phyloP scores from a whole-genome alignment of 2,888 invertebrate genomes.

The Subacronicta megacephala region DNA sequence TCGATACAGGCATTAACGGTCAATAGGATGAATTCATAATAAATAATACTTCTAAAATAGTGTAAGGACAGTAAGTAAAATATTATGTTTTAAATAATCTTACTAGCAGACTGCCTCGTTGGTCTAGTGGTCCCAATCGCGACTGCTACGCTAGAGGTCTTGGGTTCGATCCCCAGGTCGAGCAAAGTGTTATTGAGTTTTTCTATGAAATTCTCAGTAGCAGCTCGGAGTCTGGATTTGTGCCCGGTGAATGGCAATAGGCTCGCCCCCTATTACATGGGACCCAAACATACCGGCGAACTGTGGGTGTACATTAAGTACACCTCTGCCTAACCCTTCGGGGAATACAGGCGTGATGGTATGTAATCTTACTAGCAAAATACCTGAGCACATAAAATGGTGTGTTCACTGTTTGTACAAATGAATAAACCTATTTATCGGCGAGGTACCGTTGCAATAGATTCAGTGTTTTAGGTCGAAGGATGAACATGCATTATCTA shows the following conservation, averaged over 20 bases:
- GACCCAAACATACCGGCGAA: no score
- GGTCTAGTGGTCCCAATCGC: no score
- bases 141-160: no score
- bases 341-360: no score
- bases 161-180: no score
- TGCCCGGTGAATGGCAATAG: no score
- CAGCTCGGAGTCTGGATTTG: no score
- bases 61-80: constrained; percentile 21
- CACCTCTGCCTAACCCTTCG: no score
- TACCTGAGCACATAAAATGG: constrained; percentile 18
- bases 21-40: constrained; percentile 31
- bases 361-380: constrained; percentile 40
- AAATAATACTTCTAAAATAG: constrained; percentile 26
- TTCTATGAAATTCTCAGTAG: no score
- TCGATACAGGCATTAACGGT: constrained; percentile 48
- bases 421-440: constrained; percentile 48
- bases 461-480: constrained; percentile 63
- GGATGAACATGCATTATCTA: constrained; percentile 56
- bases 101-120: constrained; percentile 31
- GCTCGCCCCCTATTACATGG: no score
- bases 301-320: no score
- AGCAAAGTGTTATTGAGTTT: no score
- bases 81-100: constrained; percentile 31
- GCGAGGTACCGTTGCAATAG: constrained; percentile 57
- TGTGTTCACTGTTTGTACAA: constrained; percentile 19